Evolutionary conservation across 2,888 invertebrate species (phyloP), one percentile per base, ranked within the genome.

Genomic region (Tetanocera ferruginea): DNA sequence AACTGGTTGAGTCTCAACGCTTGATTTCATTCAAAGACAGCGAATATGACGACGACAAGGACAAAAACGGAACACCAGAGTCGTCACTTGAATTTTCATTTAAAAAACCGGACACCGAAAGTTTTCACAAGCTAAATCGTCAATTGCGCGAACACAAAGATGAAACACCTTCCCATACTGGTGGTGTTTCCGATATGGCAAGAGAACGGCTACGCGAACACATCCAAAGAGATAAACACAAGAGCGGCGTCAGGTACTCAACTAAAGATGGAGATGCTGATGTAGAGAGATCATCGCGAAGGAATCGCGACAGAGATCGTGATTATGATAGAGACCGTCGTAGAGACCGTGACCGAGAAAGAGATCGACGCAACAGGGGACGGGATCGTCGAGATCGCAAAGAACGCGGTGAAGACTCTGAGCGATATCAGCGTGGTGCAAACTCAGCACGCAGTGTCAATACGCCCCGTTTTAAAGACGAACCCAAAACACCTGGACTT

Each of bases 111-210:
- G 88, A 88, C 78, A 86, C 84, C 5, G 86, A 84, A 74, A 87
- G 85, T 83, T 86, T 86, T 66, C 88, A 90, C 43, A 89, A 88
- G 78, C 76, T 89, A 2, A 88, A 85, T 49, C 85, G 95, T 67
- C 94, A 95, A 87, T 96, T 97, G 86, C 92, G 98, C 69, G 92
- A 93, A 70, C 92, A 94, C 14, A 93, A 94, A 83, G 94, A 95
- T 84, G 98, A 98, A 90, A 98, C 98, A 0, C 98, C 98, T 0
- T 96, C 98, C 0, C 94, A 98, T 86, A 97, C 98, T 0, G 98
- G 98, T 5, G 98, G 98, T 5, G 95, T 98, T 28, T 95, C 95
- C 37, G 93, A 93, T 77, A 83, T 86, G 66, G 90, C 90, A 0
- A 91, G 94, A 77, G 93, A 94, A 83, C 92, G 95, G 66, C 91